These are phyloP conservation scores for Mionectes macconnelli DNA, from an alignment of 2,113 vertebrate species.

Conservation along the genomic window DNA sequence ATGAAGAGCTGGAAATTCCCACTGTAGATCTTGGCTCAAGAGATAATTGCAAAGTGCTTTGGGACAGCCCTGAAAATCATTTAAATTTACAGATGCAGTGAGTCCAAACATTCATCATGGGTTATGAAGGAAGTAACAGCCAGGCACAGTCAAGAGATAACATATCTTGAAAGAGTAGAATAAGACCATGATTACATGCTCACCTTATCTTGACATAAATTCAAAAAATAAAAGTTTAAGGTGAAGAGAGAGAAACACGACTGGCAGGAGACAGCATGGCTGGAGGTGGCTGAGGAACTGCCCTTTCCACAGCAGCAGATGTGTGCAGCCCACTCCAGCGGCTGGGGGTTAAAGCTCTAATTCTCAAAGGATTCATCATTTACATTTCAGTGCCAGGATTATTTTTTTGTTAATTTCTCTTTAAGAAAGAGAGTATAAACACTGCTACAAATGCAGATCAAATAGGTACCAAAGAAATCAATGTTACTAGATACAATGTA, in stretches of 20 bases:
- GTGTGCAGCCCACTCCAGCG: background rate
- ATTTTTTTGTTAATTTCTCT: background rate
- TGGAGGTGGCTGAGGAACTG: no score
- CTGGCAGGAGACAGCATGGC: accelerated
- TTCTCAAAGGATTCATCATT: background rate
- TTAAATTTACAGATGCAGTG: background rate
- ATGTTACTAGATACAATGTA: background rate
- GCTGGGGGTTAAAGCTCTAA: background rate
- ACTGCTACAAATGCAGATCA: background rate
- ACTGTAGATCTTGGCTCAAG: background rate
- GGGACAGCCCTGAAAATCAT: background rate
- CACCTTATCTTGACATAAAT: background rate
- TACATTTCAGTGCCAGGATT: background rate
- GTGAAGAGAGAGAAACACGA: background rate
- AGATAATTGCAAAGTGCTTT: background rate
- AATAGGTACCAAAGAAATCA: background rate
- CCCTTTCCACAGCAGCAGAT: background rate
- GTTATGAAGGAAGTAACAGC: background rate
- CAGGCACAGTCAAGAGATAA: background rate
- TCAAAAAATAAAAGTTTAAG: accelerated
- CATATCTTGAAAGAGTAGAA: background rate
- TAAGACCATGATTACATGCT: background rate
- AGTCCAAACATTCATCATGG: background rate
- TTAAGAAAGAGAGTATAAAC: background rate
- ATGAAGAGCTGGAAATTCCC: background rate